Evolutionary conservation across 2,113 vertebrate genomes (phyloP).

Genomic region (Parus major): DNA sequence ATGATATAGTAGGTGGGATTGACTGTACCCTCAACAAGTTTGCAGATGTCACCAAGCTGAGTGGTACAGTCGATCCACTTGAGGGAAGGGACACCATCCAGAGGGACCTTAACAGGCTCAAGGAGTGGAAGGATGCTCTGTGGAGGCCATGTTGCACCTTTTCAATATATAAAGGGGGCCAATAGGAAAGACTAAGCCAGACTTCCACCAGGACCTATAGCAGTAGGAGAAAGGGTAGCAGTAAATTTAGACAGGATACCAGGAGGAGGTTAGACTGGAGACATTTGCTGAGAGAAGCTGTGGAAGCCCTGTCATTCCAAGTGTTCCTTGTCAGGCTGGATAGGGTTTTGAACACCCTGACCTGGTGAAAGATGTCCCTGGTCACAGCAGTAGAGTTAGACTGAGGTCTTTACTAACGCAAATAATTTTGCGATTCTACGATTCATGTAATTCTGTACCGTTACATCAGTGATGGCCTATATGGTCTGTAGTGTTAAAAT

Average conservation of each 20-base stretch:
- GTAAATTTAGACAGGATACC: neutral
- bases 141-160: neutral
- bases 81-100: neutral
- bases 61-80: neutral
- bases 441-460: neutral
- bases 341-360: neutral
- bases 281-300: neutral
- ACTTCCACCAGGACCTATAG: neutral
- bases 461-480: neutral
- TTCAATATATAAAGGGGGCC: accelerated
- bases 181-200: neutral
- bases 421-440: neutral
- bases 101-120: neutral
- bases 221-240: neutral
- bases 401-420: neutral
- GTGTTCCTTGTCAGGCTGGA: neutral
- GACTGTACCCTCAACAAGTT: neutral
- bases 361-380: neutral
- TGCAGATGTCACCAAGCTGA: neutral
- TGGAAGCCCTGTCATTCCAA: neutral
- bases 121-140: accelerated
- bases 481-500: neutral
- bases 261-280: neutral
- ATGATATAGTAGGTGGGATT: neutral
- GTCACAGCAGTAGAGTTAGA: neutral